Percentiles rank a stretch among this genome's conserved stretches.
Conservation (phyloP, 2,797 vertebrate species). For the Gambelia wislizenii region DNA sequence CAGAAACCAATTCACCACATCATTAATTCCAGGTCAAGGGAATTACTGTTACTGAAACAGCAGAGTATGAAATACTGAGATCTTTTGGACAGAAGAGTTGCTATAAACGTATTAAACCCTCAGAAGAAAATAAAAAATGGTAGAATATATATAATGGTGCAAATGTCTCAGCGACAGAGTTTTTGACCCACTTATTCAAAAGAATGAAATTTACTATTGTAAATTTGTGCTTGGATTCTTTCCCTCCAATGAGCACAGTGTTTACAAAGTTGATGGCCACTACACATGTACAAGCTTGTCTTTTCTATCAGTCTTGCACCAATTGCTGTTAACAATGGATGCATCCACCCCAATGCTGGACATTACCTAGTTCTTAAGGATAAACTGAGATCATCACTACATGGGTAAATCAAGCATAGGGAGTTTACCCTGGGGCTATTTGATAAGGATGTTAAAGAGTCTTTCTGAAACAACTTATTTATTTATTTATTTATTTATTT, state of each 20-base stretch:
- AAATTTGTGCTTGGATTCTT: constrained; percentile 11
- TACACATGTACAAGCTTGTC: not conserved
- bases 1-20: not conserved
- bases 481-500: no score
- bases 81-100: not conserved
- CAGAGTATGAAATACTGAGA: not conserved
- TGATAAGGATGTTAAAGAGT: not conserved
- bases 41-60: not conserved
- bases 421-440: not conserved
- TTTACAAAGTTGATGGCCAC: not conserved
- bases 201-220: not conserved
- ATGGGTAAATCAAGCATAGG: not conserved
- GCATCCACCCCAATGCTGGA: not conserved
- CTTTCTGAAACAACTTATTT: not conserved
- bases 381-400: not conserved
- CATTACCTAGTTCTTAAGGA: constrained; percentile 4
- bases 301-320: not conserved
- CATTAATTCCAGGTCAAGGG: not conserved
- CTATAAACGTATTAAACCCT: not conserved
- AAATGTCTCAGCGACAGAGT: not conserved
- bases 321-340: not conserved
- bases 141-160: not conserved
- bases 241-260: not conserved
- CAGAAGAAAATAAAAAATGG: not conserved
- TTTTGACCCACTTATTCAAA: not conserved